A percentile compares a stretch with the other conserved stretches of the same genome.
These are phyloP conservation scores for Acipenser ruthenus DNA, from an alignment of 2,797 vertebrate genomes.

Conservation along the genomic window DNA sequence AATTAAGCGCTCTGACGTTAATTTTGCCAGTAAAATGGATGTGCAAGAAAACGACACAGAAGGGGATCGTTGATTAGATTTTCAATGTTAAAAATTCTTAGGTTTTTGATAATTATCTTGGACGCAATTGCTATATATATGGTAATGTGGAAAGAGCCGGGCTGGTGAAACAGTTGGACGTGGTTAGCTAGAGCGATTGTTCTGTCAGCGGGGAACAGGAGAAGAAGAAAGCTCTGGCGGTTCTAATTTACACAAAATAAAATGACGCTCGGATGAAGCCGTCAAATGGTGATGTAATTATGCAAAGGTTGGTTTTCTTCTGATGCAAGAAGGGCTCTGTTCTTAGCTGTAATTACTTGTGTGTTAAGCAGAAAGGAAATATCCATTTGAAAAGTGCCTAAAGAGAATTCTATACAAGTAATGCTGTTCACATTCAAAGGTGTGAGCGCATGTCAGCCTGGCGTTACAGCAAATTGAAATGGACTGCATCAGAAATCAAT, in stretches of 20 bases:
- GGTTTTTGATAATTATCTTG: background rate
- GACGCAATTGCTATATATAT: background rate
- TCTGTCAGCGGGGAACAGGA: slow-evolving; percentile 13
- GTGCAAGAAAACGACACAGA: background rate
- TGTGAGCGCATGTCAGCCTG: too few relatives aligned
- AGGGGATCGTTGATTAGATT: background rate
- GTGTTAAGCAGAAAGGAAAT: too few relatives aligned
- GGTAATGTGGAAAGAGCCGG: background rate
- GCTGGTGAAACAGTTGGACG: slow-evolving; percentile 5
- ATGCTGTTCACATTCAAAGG: too few relatives aligned
- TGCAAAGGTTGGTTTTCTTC: slow-evolving; percentile 2
- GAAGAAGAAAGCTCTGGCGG: background rate
- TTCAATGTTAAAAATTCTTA: background rate
- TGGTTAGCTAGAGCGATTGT: background rate
- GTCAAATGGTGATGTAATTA: background rate
- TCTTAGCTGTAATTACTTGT: slow-evolving; percentile 7
- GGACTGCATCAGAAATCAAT: too few relatives aligned
- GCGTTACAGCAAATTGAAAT: too few relatives aligned
- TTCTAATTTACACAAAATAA: slow-evolving; percentile 1
- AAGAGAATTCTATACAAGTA: too few relatives aligned
- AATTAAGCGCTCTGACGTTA: background rate
- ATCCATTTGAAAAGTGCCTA: too few relatives aligned
- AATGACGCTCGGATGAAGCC: slow-evolving; percentile 15
- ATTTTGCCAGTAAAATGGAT: background rate
- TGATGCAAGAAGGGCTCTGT: background rate